These are phyloP conservation scores for Dioctria rufipes DNA, from an alignment of 2,888 invertebrate species.

Conservation along the genomic window DNA sequence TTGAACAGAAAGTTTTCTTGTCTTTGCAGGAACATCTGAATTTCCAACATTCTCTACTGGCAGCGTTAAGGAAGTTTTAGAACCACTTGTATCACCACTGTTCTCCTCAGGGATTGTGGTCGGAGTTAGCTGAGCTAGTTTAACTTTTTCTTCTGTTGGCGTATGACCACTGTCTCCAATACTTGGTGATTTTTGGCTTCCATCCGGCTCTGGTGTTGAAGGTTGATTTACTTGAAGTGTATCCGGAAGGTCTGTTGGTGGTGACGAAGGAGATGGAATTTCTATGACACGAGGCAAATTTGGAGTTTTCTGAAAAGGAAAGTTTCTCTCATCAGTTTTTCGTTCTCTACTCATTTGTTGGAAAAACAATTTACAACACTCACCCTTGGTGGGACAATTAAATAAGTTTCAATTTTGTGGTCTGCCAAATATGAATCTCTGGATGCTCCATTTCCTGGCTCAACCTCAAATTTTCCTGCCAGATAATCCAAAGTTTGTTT, in stretches of 20 bases:
- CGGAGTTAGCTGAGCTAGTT: constrained; percentile 61
- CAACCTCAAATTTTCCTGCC: constrained; percentile 86
- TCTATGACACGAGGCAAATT: constrained; percentile 60
- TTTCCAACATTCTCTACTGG: constrained; percentile 61
- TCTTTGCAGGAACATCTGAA: constrained; percentile 66
- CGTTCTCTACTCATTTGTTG: neutral
- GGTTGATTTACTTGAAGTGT: constrained; percentile 55
- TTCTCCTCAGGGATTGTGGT: constrained; percentile 62
- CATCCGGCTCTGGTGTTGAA: constrained; percentile 55
- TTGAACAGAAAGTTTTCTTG: constrained; percentile 70
- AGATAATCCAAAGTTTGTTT: constrained; percentile 87
- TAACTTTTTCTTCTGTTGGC: constrained; percentile 56
- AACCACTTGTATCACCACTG: constrained; percentile 53
- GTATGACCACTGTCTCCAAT: constrained; percentile 56
- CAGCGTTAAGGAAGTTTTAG: constrained; percentile 66
- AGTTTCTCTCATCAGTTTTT: neutral
- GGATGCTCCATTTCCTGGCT: constrained; percentile 86
- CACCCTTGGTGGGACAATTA: constrained; percentile 88
- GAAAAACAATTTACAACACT: constrained; percentile 62
- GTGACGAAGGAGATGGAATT: constrained; percentile 56
- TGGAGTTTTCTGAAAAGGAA: constrained; percentile 54
- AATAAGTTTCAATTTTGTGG: constrained; percentile 90
- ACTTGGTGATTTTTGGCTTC: constrained; percentile 56
- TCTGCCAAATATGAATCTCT: constrained; percentile 89
- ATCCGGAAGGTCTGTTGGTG: constrained; percentile 45